These are phyloP conservation scores for Drosophila tsacasi DNA, from an alignment of 1,140 invertebrate genomes.

Conservation along the genomic window DNA sequence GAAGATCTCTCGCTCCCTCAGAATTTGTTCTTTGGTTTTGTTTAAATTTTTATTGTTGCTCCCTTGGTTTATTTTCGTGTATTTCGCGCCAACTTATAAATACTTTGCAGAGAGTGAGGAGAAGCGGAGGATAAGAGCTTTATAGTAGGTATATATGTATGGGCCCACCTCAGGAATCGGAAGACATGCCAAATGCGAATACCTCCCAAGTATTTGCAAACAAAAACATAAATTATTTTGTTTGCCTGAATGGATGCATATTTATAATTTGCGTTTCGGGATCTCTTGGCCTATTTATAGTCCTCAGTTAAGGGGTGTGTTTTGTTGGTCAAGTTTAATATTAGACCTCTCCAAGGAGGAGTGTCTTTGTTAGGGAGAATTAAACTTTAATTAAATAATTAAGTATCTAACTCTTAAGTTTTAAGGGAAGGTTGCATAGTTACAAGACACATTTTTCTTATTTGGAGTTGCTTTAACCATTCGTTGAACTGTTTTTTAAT, in stretches of 20 bases:
- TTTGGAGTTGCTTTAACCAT: no score
- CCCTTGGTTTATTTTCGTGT: conserved; percentile 62
- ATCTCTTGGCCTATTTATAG: conserved; percentile 30
- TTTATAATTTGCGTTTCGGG: conserved; percentile 53
- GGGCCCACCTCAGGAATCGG: conserved; percentile 42
- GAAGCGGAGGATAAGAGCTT: conserved; percentile 33
- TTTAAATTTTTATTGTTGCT: conserved; percentile 21
- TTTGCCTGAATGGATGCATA: conserved; percentile 52
- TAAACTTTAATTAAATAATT: not conserved
- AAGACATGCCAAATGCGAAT: conserved; percentile 67
- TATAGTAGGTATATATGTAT: conserved; percentile 3
- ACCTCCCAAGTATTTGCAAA: conserved; percentile 78
- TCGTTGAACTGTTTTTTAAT: no score
- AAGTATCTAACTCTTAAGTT: not conserved
- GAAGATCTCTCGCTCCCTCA: conserved; percentile 14
- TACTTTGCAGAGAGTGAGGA: conserved; percentile 43
- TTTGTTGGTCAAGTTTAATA: conserved; percentile 53
- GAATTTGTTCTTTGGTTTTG: conserved; percentile 3
- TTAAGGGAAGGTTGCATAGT: not conserved
- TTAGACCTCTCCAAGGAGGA: conserved; percentile 21
- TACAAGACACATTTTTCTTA: not conserved
- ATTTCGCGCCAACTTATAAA: conserved; percentile 65
- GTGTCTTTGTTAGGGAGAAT: not conserved
- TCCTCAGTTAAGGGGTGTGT: conserved; percentile 27
- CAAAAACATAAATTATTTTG: conserved; percentile 79